Conservation (phyloP, 2,888 invertebrate species). For the Drosophila limbata region DNA sequence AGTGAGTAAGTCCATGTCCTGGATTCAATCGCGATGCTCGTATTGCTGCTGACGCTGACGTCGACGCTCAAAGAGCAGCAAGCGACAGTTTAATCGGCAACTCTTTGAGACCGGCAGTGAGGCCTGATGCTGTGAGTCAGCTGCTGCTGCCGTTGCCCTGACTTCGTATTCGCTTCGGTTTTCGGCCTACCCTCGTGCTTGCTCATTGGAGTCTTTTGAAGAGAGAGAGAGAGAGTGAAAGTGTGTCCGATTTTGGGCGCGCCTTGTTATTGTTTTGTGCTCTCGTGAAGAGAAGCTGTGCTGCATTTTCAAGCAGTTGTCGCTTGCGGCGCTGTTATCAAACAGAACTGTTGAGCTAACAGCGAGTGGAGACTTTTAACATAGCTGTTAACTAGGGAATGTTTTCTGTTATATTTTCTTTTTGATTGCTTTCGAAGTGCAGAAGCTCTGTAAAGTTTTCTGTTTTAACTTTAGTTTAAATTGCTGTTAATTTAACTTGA, state of each 20-base stretch:
- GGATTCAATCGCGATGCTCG: constrained; percentile 25
- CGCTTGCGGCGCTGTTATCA: constrained; percentile 51
- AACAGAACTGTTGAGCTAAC: constrained; percentile 15
- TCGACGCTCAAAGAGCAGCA: constrained; percentile 24
- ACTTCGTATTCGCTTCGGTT: constrained; percentile 27
- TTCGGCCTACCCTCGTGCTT: constrained; percentile 16
- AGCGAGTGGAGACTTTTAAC: constrained; percentile 53
- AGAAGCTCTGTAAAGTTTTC: not conserved
- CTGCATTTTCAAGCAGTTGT: constrained; percentile 30
- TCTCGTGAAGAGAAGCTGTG: constrained; percentile 16
- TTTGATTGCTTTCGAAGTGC: not conserved
- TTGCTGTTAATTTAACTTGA: not conserved
- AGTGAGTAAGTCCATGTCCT: constrained; percentile 29
- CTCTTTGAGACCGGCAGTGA: constrained; percentile 38
- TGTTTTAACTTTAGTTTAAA: not conserved
- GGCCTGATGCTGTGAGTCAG: constrained; percentile 33
- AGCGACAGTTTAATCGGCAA: constrained; percentile 16
- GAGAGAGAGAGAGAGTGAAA: constrained; percentile 2
- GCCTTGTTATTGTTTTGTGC: constrained; percentile 34
- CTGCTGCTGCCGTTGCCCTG: constrained; percentile 16
- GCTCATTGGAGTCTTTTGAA: not conserved
- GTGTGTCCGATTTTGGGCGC: constrained; percentile 44
- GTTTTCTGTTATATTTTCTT: not conserved
- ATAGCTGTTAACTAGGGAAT: not conserved
- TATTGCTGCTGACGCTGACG: constrained; percentile 22